Percentiles rank a stretch among this genome's conserved stretches.
phyloP scores from a whole-genome alignment of 92 coral and sea anemone genomes.

The Hydrozoanthus gracilis region DNA sequence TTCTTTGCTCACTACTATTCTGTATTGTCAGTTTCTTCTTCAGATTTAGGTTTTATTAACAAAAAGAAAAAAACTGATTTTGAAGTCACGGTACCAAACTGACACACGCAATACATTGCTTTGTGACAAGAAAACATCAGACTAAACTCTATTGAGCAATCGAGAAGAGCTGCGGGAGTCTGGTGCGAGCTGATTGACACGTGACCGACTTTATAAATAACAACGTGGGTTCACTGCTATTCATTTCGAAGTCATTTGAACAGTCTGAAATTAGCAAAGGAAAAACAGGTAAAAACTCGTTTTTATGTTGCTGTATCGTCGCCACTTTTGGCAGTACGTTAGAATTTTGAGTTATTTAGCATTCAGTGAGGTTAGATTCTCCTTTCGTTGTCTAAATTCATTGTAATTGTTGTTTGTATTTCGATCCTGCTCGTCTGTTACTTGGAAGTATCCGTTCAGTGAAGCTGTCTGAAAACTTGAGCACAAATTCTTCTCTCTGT shows the following conservation, averaged over 20 bases:
- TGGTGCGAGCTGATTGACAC: constrained; percentile 41
- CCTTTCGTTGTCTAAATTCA: background rate
- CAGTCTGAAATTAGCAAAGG: constrained; percentile 15
- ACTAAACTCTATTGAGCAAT: too few species aligned
- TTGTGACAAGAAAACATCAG: too few species aligned
- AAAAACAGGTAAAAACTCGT: constrained; percentile 36
- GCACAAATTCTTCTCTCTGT: constrained; percentile 22
- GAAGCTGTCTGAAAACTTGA: constrained; percentile 8
- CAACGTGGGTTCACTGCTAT: constrained; percentile 46
- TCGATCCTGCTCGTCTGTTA: constrained; percentile 2
- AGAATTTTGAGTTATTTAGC: background rate
- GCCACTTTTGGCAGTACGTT: constrained; percentile 21
- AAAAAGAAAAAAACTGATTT: too few species aligned
- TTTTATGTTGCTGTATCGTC: background rate
- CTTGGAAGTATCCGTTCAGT: background rate
- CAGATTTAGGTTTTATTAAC: too few species aligned
- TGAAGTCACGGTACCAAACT: too few species aligned
- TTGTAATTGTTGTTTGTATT: constrained; percentile 23
- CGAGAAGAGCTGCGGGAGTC: background rate
- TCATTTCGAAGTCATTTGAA: constrained; percentile 38
- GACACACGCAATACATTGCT: too few species aligned
- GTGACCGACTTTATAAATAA: constrained; percentile 42
- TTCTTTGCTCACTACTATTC: too few species aligned
- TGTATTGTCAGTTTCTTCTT: too few species aligned
- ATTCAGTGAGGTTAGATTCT: constrained; percentile 12